These are phyloP conservation scores for Leptodirus hochenwartii DNA, from an alignment of 2,888 invertebrate genomes.

Conservation along the genomic window DNA sequence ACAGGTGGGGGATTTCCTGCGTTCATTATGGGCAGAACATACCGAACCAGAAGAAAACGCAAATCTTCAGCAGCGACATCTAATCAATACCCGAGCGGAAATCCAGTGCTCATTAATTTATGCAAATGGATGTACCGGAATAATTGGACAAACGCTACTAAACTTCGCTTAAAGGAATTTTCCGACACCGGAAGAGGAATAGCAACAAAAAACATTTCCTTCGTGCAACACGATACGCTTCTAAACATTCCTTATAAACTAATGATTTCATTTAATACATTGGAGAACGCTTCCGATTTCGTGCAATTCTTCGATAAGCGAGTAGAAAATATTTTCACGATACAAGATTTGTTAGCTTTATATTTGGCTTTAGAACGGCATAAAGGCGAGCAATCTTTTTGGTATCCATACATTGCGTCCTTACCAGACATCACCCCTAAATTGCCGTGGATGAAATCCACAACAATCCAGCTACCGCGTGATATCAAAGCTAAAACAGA, in stretches of 20 bases:
- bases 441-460: slow-evolving; percentile 51
- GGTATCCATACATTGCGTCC: slow-evolving; percentile 47
- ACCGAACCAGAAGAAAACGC: slow-evolving; percentile 20
- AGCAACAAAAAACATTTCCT: slow-evolving; percentile 35
- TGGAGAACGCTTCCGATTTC: slow-evolving; percentile 17
- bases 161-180: slow-evolving; percentile 40
- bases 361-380: slow-evolving; percentile 54
- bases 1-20: too few relatives aligned
- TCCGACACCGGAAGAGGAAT: slow-evolving; percentile 56
- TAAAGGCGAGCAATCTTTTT: slow-evolving; percentile 33
- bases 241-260: slow-evolving; percentile 39
- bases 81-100: slow-evolving; percentile 17
- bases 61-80: not conserved
- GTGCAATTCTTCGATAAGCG: slow-evolving; percentile 13
- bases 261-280: slow-evolving; percentile 38
- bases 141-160: slow-evolving; percentile 36
- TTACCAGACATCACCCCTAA: slow-evolving; percentile 43
- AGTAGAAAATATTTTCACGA: slow-evolving; percentile 27
- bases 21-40: slow-evolving; percentile 34
- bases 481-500: not conserved
- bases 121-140: slow-evolving; percentile 34
- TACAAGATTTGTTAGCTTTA: slow-evolving; percentile 55
- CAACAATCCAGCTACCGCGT: slow-evolving; percentile 18
- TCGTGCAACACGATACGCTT: slow-evolving; percentile 37
- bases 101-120: slow-evolving; percentile 28